These are phyloP conservation scores for Alectoris magna DNA, from an alignment of 2,797 vertebrate species.

Conservation along the genomic window DNA sequence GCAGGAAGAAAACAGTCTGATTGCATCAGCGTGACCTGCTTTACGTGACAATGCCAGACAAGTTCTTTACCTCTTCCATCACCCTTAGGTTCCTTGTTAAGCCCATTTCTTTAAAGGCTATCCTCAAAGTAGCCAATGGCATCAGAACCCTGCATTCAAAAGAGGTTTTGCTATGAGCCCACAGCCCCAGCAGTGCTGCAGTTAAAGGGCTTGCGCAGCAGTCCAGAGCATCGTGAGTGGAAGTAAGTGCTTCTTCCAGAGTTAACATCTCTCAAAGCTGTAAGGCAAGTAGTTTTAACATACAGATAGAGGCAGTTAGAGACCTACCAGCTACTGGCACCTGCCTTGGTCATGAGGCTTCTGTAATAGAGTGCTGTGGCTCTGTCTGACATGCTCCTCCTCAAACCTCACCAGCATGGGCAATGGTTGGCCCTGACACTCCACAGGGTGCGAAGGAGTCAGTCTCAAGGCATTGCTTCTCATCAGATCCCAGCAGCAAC, in stretches of 20 bases:
- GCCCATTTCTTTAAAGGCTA: neutral
- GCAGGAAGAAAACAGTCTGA: neutral
- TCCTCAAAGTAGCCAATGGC: neutral
- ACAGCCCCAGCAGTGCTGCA: neutral
- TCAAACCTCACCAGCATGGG: neutral
- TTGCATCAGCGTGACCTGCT: neutral
- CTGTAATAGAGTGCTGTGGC: neutral
- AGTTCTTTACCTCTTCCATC: neutral
- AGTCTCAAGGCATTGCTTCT: neutral
- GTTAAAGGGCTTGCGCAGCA: rapidly evolving
- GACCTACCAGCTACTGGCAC: neutral
- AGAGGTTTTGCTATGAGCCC: neutral
- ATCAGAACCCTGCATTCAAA: neutral
- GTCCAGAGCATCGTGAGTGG: neutral
- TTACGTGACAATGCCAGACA: neutral
- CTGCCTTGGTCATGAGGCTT: neutral
- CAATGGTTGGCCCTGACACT: neutral
- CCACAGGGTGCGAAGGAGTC: neutral
- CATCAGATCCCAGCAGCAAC: neutral
- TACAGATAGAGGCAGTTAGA: neutral
- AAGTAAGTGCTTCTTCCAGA: neutral
- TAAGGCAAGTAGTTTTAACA: neutral
- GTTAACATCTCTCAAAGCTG: neutral
- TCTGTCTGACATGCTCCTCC: neutral
- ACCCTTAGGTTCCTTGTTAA: neutral